These are phyloP conservation scores for Isaurus tuberculatus DNA, from an alignment of 92 coral and sea anemone species.

Conservation along the genomic window DNA sequence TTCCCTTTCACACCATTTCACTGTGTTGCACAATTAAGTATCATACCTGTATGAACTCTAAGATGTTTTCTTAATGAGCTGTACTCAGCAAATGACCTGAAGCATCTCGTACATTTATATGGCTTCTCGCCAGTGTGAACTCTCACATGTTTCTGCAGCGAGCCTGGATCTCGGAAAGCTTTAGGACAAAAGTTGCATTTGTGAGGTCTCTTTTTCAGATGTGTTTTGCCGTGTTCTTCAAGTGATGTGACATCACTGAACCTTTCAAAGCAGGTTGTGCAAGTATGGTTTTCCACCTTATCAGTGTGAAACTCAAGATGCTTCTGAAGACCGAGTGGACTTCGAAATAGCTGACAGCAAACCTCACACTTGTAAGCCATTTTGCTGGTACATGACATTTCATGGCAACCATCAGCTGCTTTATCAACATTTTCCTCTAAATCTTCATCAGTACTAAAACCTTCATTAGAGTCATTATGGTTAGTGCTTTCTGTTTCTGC, in stretches of 20 bases:
- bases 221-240: slow-evolving; percentile 82
- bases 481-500: neutral
- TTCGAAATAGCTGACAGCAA: slow-evolving; percentile 90
- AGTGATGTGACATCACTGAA: slow-evolving; percentile 68
- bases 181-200: slow-evolving; percentile 93
- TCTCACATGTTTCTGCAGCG: slow-evolving; percentile 95
- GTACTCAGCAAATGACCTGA: slow-evolving; percentile 94
- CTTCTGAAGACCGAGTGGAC: slow-evolving; percentile 94
- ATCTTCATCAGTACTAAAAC: slow-evolving; percentile 29
- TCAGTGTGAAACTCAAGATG: slow-evolving; percentile 95
- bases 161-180: slow-evolving; percentile 98
- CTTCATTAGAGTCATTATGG: slow-evolving; percentile 10
- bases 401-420: slow-evolving; percentile 49
- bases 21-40: neutral
- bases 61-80: slow-evolving; percentile 95
- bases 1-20: neutral
- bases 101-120: slow-evolving; percentile 81
- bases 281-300: slow-evolving; percentile 86
- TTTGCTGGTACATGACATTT: slow-evolving; percentile 58
- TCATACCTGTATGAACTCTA: slow-evolving; percentile 83
- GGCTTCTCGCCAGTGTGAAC: slow-evolving; percentile 99
- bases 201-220: slow-evolving; percentile 91
- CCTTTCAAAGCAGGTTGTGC: slow-evolving; percentile 86
- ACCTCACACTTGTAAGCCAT: slow-evolving; percentile 88
- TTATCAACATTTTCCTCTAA: slow-evolving; percentile 16